Evolutionary conservation across 2,113 vertebrate species (phyloP).

Genomic region (Ranitomeya variabilis): DNA sequence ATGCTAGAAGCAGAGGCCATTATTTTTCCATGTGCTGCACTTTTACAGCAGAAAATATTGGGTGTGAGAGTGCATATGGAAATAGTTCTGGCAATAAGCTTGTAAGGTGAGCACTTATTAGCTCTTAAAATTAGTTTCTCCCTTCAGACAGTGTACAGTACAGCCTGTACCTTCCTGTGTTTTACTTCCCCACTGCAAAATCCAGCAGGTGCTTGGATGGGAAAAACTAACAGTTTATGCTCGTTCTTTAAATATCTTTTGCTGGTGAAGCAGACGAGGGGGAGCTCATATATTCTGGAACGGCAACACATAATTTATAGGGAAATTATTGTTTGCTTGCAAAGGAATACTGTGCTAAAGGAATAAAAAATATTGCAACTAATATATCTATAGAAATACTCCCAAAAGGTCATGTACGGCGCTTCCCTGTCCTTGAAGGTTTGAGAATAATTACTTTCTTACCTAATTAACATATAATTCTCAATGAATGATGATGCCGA

Average conservation of each 20-base stretch:
- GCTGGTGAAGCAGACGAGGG: not conserved
- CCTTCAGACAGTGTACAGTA: constrained; percentile 4
- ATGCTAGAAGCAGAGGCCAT: constrained; percentile 45
- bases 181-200: constrained; percentile 15
- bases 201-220: constrained; percentile 40
- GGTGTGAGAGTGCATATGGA: constrained; percentile 47
- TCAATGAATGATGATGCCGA: not conserved
- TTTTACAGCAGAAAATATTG: constrained; percentile 51
- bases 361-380: not conserved
- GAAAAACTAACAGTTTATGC: constrained; percentile 37
- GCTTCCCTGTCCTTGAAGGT: not conserved
- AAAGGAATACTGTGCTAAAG: not conserved
- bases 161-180: constrained; percentile 34
- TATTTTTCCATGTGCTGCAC: constrained; percentile 48
- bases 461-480: not conserved
- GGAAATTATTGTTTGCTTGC: not conserved
- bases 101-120: constrained; percentile 46
- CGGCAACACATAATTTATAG: constrained; percentile 6
- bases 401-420: not conserved
- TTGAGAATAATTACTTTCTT: not conserved
- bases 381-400: not conserved
- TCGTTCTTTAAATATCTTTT: constrained; percentile 20
- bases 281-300: not conserved
- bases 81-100: constrained; percentile 45
- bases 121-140: constrained; percentile 43